Evolutionary conservation across 2,797 vertebrate genomes (phyloP).

Genomic region (Microchirus variegatus): DNA sequence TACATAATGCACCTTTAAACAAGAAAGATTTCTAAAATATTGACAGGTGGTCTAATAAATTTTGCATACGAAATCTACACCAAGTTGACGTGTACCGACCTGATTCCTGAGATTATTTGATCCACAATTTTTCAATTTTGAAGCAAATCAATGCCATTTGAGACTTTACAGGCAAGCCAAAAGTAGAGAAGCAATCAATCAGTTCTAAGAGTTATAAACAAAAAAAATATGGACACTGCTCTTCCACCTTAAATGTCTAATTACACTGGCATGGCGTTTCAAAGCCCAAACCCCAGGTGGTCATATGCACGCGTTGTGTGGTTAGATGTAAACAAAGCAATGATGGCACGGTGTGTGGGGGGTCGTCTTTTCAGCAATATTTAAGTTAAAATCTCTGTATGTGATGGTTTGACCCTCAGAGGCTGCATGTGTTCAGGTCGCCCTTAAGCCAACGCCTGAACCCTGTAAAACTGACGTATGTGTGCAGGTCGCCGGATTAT

Average conservation of each 20-base stretch:
- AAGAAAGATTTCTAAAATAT: too few relatives aligned
- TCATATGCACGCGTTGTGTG: not conserved
- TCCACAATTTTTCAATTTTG: too few relatives aligned
- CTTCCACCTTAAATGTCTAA: not conserved
- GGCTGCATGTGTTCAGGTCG: conserved; percentile 1
- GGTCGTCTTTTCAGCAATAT: not conserved
- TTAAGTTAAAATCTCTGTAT: not conserved
- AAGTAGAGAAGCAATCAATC: too few relatives aligned
- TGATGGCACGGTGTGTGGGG: not conserved
- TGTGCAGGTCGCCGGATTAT: not conserved
- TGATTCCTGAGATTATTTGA: too few relatives aligned
- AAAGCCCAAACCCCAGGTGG: not conserved
- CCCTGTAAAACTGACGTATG: not conserved
- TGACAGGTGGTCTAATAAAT: too few relatives aligned
- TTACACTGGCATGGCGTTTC: not conserved
- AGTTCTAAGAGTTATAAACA: too few relatives aligned
- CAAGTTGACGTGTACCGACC: too few relatives aligned
- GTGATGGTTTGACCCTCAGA: not conserved
- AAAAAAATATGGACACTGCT: too few relatives aligned
- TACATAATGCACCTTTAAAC: too few relatives aligned
- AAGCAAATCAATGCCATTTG: too few relatives aligned
- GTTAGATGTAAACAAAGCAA: not conserved
- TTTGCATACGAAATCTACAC: too few relatives aligned
- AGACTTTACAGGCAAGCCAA: too few relatives aligned
- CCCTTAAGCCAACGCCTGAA: conserved; percentile 4